Evolutionary conservation across 2,888 invertebrate species (phyloP).

Genomic region (Archaeoteleia sp.): DNA sequence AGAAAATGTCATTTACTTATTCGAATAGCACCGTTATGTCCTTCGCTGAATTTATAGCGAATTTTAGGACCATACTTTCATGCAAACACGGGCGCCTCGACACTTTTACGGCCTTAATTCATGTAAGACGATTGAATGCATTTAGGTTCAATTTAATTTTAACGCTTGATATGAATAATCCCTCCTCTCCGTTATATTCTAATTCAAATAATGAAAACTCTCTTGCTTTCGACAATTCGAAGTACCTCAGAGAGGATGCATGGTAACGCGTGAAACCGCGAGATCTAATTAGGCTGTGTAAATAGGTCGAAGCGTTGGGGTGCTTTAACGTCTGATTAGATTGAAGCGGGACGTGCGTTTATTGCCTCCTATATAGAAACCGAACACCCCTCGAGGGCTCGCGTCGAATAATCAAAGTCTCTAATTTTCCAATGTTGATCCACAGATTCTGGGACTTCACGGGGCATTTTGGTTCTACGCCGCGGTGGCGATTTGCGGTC

Average conservation of each 20-base stretch:
- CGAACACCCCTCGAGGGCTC: too few relatives aligned
- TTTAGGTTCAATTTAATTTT: too few relatives aligned
- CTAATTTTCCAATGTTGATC: background rate
- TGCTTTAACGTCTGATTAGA: conserved; percentile 37
- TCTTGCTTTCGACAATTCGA: conserved; percentile 17
- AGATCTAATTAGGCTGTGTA: conserved; percentile 40
- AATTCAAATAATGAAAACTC: conserved; percentile 4
- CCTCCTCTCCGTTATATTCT: too few relatives aligned
- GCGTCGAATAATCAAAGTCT: background rate
- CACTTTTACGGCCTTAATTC: too few relatives aligned
- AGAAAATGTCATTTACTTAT: background rate
- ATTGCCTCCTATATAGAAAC: too few relatives aligned
- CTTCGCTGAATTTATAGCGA: too few relatives aligned
- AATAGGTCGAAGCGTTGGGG: conserved; percentile 37
- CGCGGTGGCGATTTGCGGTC: conserved; percentile 85
- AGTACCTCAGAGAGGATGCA: conserved; percentile 7
- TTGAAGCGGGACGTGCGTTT: conserved; percentile 22
- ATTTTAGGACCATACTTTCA: too few relatives aligned
- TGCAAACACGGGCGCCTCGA: too few relatives aligned
- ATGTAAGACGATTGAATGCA: too few relatives aligned
- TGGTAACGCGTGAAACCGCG: conserved; percentile 38
- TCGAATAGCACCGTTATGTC: too few relatives aligned
- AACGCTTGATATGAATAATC: too few relatives aligned
- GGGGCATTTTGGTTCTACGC: conserved; percentile 94
- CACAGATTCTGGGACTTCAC: conserved; percentile 83